Conservation (phyloP, 2,797 vertebrate genomes). For the Florisuga fusca region DNA sequence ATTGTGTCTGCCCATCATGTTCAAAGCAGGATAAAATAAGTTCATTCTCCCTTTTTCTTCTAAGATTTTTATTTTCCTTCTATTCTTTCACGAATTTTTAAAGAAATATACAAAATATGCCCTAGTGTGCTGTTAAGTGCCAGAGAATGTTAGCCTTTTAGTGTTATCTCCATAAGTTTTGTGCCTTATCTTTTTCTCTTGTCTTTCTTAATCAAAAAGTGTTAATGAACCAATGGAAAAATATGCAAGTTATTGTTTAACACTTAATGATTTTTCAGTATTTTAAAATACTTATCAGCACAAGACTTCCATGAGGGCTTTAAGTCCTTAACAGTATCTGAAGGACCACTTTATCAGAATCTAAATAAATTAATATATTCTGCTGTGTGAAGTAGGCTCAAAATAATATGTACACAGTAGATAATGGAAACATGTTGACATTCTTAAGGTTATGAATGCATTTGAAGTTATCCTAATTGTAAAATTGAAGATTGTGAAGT, state of each 20-base stretch:
- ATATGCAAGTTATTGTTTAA: conserved; percentile 17
- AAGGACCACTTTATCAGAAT: conserved; percentile 76
- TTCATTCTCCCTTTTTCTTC: background rate
- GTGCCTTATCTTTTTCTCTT: background rate
- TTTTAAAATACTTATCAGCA: conserved; percentile 70
- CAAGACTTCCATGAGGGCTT: conserved; percentile 69
- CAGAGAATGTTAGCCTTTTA: background rate
- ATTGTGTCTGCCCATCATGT: background rate
- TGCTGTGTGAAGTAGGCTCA: conserved; percentile 75
- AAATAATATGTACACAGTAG: conserved; percentile 75
- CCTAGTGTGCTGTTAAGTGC: background rate
- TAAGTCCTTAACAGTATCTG: conserved; percentile 71
- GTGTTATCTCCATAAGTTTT: background rate
- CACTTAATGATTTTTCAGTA: conserved; percentile 64
- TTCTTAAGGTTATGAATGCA: conserved; percentile 79
- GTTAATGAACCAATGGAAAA: conserved; percentile 31
- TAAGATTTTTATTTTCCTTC: background rate
- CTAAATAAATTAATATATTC: conserved; percentile 78
- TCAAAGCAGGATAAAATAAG: conserved; percentile 33
- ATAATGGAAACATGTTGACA: conserved; percentile 82
- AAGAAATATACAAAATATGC: background rate
- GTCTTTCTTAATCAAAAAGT: background rate
- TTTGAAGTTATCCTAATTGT: conserved; percentile 78
- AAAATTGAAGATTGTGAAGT: conserved; percentile 80
- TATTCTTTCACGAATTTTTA: background rate